Percentiles rank a stretch among this genome's conserved stretches.
These are phyloP conservation scores for Lasiurus cinereus DNA, from an alignment of 2,113 vertebrate species.

Conservation along the genomic window DNA sequence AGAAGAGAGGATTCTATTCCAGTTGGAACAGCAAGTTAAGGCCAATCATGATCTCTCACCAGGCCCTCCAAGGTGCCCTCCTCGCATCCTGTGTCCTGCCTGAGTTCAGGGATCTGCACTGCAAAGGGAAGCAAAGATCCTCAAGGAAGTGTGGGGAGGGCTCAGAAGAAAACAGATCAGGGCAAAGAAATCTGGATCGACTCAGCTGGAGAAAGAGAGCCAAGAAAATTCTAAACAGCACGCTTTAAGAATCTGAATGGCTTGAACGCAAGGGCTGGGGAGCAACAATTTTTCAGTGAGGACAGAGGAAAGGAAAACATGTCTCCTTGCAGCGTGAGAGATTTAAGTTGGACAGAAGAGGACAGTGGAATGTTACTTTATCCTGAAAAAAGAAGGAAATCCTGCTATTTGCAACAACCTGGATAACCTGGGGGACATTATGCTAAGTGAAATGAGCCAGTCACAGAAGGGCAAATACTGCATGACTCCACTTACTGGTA, in stretches of 20 bases:
- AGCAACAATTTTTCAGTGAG: not conserved
- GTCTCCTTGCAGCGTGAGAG: not conserved
- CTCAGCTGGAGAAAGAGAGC: not conserved
- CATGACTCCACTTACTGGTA: not conserved
- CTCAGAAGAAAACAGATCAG: not conserved
- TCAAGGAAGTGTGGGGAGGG: not conserved
- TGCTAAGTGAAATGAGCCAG: not conserved
- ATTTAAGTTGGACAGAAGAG: not conserved
- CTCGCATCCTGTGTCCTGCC: not conserved
- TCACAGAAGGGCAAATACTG: not conserved
- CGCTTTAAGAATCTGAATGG: not conserved
- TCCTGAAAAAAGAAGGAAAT: slow-evolving; percentile 7
- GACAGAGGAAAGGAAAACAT: not conserved
- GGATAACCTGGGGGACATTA: not conserved
- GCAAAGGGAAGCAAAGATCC: not conserved
- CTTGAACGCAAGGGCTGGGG: not conserved
- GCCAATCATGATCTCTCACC: not conserved
- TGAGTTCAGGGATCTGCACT: not conserved
- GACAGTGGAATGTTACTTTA: not conserved
- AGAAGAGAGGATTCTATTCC: slow-evolving; percentile 22
- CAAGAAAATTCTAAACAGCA: slow-evolving; percentile 5
- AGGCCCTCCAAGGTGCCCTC: not conserved
- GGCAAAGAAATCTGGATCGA: slow-evolving; percentile 27
- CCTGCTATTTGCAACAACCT: not conserved
- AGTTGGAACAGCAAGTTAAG: not conserved